Percentiles rank a stretch among this genome's conserved stretches.
Conservation (phyloP, 2,888 invertebrate species). For the Apantesis nais region DNA sequence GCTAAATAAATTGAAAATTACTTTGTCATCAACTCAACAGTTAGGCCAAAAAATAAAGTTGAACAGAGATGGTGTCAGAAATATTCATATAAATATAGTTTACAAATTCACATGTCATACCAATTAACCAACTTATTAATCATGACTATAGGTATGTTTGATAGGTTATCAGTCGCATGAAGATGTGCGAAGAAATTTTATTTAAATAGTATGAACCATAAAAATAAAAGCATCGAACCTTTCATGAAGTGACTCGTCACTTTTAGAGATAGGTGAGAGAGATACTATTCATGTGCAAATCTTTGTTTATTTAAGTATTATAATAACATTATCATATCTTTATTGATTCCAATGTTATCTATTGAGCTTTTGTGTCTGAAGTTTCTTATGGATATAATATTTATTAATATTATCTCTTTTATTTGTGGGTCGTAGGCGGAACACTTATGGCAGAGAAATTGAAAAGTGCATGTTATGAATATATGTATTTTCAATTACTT, state of each 20-base stretch:
- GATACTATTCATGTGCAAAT: slow-evolving; percentile 55
- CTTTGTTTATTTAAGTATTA: slow-evolving; percentile 53
- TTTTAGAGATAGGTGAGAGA: slow-evolving; percentile 36
- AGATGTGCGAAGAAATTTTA: slow-evolving; percentile 28
- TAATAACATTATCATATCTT: slow-evolving; percentile 56
- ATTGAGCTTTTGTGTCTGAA: slow-evolving; percentile 51
- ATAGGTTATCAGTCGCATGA: slow-evolving; percentile 4
- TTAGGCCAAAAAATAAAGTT: too few relatives aligned
- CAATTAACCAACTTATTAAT: background rate
- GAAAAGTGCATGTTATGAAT: slow-evolving; percentile 20
- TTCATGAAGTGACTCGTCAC: slow-evolving; percentile 41
- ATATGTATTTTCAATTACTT: slow-evolving; percentile 39
- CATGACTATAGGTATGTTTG: background rate
- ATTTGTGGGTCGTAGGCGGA: slow-evolving; percentile 35
- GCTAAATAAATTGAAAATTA: too few relatives aligned
- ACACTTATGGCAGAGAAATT: slow-evolving; percentile 10
- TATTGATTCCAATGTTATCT: slow-evolving; percentile 51
- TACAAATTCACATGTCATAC: background rate
- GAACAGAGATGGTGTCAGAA: background rate
- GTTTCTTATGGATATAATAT: slow-evolving; percentile 36
- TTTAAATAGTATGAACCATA: slow-evolving; percentile 28
- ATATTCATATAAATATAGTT: background rate
- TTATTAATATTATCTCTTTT: slow-evolving; percentile 45
- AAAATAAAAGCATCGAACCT: slow-evolving; percentile 32
- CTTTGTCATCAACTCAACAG: background rate